These are phyloP conservation scores for Picathartes gymnocephalus DNA, from an alignment of 2,113 vertebrate genomes.

Conservation along the genomic window DNA sequence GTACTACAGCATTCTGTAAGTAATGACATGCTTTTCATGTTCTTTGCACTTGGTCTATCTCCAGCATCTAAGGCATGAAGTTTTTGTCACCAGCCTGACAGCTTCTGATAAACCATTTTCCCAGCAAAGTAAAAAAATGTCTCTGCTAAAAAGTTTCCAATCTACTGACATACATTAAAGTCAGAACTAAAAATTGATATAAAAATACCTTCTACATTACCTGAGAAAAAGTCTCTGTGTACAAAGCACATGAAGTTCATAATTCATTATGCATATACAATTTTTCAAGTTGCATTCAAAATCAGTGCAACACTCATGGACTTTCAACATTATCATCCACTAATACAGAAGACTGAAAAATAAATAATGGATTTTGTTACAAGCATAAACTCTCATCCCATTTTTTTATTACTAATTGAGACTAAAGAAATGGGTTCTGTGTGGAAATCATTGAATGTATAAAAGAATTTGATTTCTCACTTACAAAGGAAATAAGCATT, in stretches of 20 bases:
- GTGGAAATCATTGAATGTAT: not conserved
- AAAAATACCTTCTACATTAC: not conserved
- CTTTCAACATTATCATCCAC: not conserved
- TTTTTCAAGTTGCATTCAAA: not conserved
- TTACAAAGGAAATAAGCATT: not conserved
- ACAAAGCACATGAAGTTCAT: not conserved
- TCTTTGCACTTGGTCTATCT: not conserved
- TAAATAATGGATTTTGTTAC: not conserved
- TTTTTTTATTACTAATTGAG: not conserved
- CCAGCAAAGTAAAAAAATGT: not conserved
- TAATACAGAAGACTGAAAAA: not conserved
- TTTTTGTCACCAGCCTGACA: not conserved
- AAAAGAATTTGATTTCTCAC: not conserved
- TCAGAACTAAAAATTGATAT: not conserved
- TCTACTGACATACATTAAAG: not conserved
- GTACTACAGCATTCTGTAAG: not conserved
- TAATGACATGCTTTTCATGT: not conserved
- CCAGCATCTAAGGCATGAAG: not conserved
- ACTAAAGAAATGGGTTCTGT: not conserved
- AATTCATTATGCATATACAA: not conserved
- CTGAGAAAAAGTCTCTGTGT: not conserved
- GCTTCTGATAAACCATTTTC: not conserved
- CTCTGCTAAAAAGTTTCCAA: not conserved
- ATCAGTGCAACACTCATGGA: not conserved
- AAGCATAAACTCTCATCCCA: not conserved